Evolutionary conservation across 2,888 invertebrate species (phyloP).

Genomic region (Ceraclea dissimilis): DNA sequence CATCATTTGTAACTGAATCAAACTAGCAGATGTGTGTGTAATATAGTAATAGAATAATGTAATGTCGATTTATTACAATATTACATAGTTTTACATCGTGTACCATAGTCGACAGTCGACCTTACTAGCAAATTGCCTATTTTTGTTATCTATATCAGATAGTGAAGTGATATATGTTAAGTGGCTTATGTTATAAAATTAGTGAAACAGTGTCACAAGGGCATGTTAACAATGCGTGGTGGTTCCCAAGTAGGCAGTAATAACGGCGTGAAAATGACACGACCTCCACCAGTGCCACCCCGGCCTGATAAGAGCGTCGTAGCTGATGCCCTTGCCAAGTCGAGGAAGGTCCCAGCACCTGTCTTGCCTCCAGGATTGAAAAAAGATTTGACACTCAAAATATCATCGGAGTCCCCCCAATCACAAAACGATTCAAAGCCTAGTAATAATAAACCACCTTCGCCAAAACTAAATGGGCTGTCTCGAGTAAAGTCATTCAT

Average conservation of each 20-base stretch:
- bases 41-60: too few relatives aligned
- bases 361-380: constrained; percentile 44
- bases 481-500: constrained; percentile 48
- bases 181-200: too few relatives aligned
- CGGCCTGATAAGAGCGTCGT: constrained; percentile 68
- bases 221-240: constrained; percentile 24
- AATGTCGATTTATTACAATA: too few relatives aligned
- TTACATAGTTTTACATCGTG: too few relatives aligned
- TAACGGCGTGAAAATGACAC: constrained; percentile 35
- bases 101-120: too few relatives aligned
- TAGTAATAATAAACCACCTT: constrained; percentile 26
- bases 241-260: constrained; percentile 22
- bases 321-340: constrained; percentile 64
- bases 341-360: constrained; percentile 40
- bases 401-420: constrained; percentile 38
- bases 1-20: not conserved
- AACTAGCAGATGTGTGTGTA: too few relatives aligned
- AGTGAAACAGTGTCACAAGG: not conserved
- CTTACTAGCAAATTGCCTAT: too few relatives aligned
- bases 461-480: constrained; percentile 45
- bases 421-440: constrained; percentile 29
- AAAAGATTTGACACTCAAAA: constrained; percentile 37
- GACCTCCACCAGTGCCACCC: constrained; percentile 75
- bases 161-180: too few relatives aligned
- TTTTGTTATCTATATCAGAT: too few relatives aligned